These are phyloP conservation scores for Alligator sinensis DNA, from an alignment of 2,113 vertebrate species.

Conservation along the genomic window DNA sequence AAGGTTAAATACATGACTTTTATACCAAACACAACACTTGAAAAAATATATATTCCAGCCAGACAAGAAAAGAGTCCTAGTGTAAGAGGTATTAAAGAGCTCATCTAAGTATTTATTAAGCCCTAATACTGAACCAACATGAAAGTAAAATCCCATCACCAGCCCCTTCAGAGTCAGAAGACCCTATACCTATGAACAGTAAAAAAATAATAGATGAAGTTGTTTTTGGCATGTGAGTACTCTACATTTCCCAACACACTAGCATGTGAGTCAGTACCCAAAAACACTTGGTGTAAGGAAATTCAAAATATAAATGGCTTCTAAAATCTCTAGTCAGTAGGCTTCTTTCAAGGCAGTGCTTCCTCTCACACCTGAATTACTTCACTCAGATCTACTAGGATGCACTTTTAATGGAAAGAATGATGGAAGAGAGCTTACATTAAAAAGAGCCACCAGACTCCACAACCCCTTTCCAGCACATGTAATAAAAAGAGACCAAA, in stretches of 20 bases:
- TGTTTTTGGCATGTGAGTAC: background rate
- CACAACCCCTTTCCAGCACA: background rate
- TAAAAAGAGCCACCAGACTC: background rate
- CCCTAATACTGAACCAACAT: background rate
- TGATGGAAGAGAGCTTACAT: background rate
- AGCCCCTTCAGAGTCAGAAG: background rate
- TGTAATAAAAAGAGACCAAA: background rate
- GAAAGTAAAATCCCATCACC: background rate
- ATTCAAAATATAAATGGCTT: background rate
- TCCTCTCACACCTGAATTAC: background rate
- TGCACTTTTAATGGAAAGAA: background rate
- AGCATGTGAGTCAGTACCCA: background rate
- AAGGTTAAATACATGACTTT: no score
- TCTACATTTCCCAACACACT: background rate
- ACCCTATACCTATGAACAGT: background rate
- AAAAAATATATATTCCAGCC: background rate
- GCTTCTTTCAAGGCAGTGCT: background rate
- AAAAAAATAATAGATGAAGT: background rate
- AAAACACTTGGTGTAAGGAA: background rate
- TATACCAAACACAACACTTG: background rate
- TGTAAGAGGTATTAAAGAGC: background rate
- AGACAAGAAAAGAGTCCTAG: background rate
- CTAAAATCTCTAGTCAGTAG: background rate
- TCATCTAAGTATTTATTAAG: background rate
- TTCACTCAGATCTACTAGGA: background rate